phyloP scores from a whole-genome alignment of 2,888 invertebrate genomes.

The Athetis lepigone region DNA sequence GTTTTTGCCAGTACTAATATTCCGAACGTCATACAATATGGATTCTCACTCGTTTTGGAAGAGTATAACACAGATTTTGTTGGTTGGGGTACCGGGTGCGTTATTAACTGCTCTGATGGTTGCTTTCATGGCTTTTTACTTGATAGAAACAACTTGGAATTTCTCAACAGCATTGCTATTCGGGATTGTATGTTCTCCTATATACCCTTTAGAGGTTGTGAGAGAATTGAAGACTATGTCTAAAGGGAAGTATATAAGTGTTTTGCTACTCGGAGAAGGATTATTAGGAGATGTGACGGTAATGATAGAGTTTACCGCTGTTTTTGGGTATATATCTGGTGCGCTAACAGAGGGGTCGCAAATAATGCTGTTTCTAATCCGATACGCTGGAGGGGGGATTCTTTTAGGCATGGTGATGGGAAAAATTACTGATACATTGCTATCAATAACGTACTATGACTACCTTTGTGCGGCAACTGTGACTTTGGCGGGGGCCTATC shows the following conservation, averaged over 20 bases:
- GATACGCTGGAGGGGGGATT: constrained; percentile 82
- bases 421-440: constrained; percentile 74
- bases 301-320: constrained; percentile 83
- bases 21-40: constrained; percentile 82
- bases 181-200: constrained; percentile 83
- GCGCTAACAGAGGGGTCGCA: constrained; percentile 77
- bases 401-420: constrained; percentile 83
- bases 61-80: constrained; percentile 80
- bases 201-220: constrained; percentile 85
- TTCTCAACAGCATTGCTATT: constrained; percentile 80
- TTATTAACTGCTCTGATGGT: constrained; percentile 78
- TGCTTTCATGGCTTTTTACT: constrained; percentile 80
- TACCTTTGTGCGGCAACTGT: constrained; percentile 80
- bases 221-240: constrained; percentile 78
- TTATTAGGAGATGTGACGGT: constrained; percentile 83
- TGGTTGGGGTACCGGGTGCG: constrained; percentile 81
- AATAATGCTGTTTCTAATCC: constrained; percentile 76
- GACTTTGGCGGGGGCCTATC: constrained; percentile 79
- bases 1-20: constrained; percentile 81
- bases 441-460: constrained; percentile 83
- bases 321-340: constrained; percentile 79
- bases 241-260: constrained; percentile 83
- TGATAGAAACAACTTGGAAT: constrained; percentile 82
- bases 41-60: constrained; percentile 85
- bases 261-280: constrained; percentile 82